Percentiles rank a stretch among this genome's conserved stretches.
Conservation (phyloP, 2,797 vertebrate genomes). For the Chelidonichthys spinosus region DNA sequence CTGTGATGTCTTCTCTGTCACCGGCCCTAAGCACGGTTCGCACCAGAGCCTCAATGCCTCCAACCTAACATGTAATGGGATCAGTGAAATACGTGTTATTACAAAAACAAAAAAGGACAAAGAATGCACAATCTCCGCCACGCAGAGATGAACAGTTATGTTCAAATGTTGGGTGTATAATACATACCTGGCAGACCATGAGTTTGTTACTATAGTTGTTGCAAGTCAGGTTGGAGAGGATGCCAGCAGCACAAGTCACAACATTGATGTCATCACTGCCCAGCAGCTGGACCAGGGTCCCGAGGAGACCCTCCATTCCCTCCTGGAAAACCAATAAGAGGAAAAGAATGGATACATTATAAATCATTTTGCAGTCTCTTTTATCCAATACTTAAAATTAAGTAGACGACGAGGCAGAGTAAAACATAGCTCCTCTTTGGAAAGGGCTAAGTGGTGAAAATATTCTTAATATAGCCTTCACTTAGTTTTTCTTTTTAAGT, state of each 20-base stretch:
- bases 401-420: not conserved
- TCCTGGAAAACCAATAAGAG: constrained; percentile 85
- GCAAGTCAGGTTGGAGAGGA: constrained; percentile 98
- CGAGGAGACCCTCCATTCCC: constrained; percentile 98
- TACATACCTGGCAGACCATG: constrained; percentile 97
- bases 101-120: not conserved
- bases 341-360: not conserved
- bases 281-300: constrained; percentile 96
- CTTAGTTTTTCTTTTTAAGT: too few species aligned
- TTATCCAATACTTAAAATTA: not conserved
- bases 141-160: not conserved
- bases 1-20: constrained; percentile 98
- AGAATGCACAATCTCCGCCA: not conserved
- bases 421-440: too few species aligned
- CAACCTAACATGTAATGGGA: constrained; percentile 71
- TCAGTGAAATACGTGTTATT: not conserved
- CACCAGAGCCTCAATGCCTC: constrained; percentile 97
- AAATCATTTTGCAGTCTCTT: not conserved
- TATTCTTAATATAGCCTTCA: too few species aligned
- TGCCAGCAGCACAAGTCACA: constrained; percentile 97
- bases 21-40: constrained; percentile 96
- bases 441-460: too few species aligned
- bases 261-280: constrained; percentile 99
- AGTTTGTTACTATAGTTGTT: constrained; percentile 99
- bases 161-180: too few species aligned